phyloP scores from a whole-genome alignment of 2,888 invertebrate species.

The Theretra japonica region DNA sequence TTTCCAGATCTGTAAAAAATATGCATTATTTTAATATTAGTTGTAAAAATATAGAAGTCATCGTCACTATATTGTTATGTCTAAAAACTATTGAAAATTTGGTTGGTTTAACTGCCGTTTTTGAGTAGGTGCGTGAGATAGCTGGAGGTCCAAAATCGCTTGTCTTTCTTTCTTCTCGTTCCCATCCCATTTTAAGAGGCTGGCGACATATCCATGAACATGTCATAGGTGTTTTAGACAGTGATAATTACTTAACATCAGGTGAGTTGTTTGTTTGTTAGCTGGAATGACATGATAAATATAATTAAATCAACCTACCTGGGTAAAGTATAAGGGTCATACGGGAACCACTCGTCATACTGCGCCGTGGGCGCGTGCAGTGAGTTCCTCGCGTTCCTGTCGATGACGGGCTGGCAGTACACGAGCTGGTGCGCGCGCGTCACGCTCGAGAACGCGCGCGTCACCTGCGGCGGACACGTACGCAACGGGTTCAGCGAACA shows the following conservation, averaged over 20 bases:
- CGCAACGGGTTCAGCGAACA: slow-evolving; percentile 94
- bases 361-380: slow-evolving; percentile 71
- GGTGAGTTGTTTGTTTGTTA: too few species aligned
- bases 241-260: too few species aligned
- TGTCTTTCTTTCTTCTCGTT: too few species aligned
- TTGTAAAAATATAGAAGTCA: too few species aligned
- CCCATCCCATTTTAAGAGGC: too few species aligned
- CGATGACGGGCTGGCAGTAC: slow-evolving; percentile 95
- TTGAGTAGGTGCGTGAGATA: too few species aligned
- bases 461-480: slow-evolving; percentile 90
- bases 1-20: slow-evolving; percentile 72
- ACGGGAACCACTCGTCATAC: slow-evolving; percentile 93
- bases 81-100: too few species aligned
- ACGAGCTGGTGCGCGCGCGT: slow-evolving; percentile 94
- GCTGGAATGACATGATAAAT: not conserved
- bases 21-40: not conserved
- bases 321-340: slow-evolving; percentile 93
- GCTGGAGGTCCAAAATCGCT: too few species aligned
- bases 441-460: slow-evolving; percentile 91
- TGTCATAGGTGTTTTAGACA: too few species aligned
- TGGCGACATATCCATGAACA: too few species aligned
- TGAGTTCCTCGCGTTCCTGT: slow-evolving; percentile 89
- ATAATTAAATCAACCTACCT: slow-evolving; percentile 71
- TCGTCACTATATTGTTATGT: too few species aligned
- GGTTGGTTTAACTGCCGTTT: too few species aligned